Evolutionary conservation across 2,113 vertebrate species (phyloP), one percentile per base, ranked within the genome.

Genomic region (Trochalopteron elliotii): DNA sequence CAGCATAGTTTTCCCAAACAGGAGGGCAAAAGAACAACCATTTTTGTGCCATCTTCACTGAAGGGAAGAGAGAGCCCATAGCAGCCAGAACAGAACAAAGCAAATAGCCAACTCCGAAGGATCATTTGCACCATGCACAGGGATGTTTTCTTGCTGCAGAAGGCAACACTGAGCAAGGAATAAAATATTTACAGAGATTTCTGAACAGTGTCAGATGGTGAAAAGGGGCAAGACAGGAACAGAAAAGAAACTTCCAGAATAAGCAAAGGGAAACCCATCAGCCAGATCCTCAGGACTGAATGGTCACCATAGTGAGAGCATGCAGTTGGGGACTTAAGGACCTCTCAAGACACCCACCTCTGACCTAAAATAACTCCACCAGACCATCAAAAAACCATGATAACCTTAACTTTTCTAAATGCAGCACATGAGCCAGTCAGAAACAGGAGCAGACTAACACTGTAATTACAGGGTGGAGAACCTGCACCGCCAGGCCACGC

Each of bases 251-350:
- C 35, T 55, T 60, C n/a, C n/a, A 67, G 79, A 82, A 57, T 9
- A 15, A 15, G 42, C 19, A 84, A 40, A 72, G 17, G 28, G 31
- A 75, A 91, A 89, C 12, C 14, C 55, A 72, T 14, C 22, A 59
- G 21, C 39, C 18, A 53, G 42, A 37, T 47, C 61, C 17, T 75
- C 3, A 0, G 11, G 35, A 64, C 27, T 0, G 0, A 64, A 49
- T 7, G 25, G 42, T 9, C 1, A 1, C 69, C 40, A 57, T 2
- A 28, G 45, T 17, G 53, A 83, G 31, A 71, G 39, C 11, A 3
- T 2, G 13, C 33, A 55, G 27, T 5, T 3, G 1, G 37, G 15
- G 31, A 75, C 49, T 30, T 27, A 81, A 64, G 23, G n/a, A 71
- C 53, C 40, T 56, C 80, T 75, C 15, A 33, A 65, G 49, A 79